These are phyloP conservation scores for Pimephales promelas DNA, from an alignment of 2,113 vertebrate species.

Conservation along the genomic window DNA sequence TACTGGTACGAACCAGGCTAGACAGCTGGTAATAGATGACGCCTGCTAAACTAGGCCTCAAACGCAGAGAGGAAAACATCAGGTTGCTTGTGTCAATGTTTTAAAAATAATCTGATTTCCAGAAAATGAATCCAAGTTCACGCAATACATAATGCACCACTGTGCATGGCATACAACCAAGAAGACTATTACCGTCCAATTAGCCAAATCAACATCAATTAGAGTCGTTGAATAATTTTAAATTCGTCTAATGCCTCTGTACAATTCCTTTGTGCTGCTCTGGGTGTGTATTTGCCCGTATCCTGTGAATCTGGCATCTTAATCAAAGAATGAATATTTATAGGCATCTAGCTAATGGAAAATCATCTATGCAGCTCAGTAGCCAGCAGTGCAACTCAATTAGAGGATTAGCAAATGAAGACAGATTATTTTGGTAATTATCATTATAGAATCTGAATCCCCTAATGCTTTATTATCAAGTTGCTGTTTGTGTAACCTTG, in stretches of 20 bases:
- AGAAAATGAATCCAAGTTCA: not conserved
- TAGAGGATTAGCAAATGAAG: slow-evolving; percentile 37
- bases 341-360: slow-evolving; percentile 31
- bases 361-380: slow-evolving; percentile 18
- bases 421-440: slow-evolving; percentile 4
- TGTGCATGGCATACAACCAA: slow-evolving; percentile 20
- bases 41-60: not conserved
- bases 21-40: slow-evolving; percentile 5
- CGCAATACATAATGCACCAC: not conserved
- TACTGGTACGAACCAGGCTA: not conserved
- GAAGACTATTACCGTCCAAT: slow-evolving; percentile 44
- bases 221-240: slow-evolving; percentile 9
- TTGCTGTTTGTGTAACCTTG: slow-evolving; percentile 14
- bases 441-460: slow-evolving; percentile 22
- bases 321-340: slow-evolving; percentile 43
- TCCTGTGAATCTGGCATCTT: slow-evolving; percentile 11
- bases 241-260: slow-evolving; percentile 10
- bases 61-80: not conserved
- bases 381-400: slow-evolving; percentile 21
- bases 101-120: not conserved
- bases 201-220: slow-evolving; percentile 45
- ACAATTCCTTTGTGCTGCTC: slow-evolving; percentile 19
- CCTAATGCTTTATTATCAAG: slow-evolving; percentile 27
- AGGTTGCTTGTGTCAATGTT: not conserved
- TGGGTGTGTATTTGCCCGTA: not conserved